These are phyloP conservation scores for Anadara kagoshimensis DNA, from an alignment of 1,140 invertebrate species.

Conservation along the genomic window DNA sequence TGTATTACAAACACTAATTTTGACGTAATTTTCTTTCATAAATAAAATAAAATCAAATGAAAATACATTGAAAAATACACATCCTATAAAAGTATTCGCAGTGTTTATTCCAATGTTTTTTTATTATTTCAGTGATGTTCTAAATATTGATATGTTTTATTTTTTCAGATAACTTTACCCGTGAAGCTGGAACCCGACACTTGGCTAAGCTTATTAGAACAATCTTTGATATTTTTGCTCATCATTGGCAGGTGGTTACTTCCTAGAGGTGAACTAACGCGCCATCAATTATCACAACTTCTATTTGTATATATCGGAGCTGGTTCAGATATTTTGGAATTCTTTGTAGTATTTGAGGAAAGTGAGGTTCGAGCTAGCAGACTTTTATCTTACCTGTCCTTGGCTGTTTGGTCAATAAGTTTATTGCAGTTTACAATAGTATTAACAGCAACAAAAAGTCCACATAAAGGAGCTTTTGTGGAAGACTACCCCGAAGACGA, in stretches of 20 bases:
- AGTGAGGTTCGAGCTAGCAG: slow-evolving; percentile 45
- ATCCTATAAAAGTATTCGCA: no score
- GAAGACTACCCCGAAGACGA: neutral
- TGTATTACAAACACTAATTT: no score
- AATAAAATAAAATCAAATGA: no score
- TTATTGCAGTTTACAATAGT: slow-evolving; percentile 80
- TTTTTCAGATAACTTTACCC: slow-evolving; percentile 44
- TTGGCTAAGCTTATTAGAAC: slow-evolving; percentile 90
- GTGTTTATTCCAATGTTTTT: no score
- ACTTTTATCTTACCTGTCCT: slow-evolving; percentile 45
- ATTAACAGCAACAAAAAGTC: slow-evolving; percentile 46
- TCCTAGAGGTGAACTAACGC: slow-evolving; percentile 89
- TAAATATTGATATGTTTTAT: no score
- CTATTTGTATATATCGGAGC: slow-evolving; percentile 84
- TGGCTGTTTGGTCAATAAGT: slow-evolving; percentile 81
- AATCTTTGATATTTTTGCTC: slow-evolving; percentile 86
- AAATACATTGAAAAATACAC: no score
- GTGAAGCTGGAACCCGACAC: slow-evolving; percentile 45
- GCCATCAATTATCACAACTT: slow-evolving; percentile 91
- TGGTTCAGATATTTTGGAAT: slow-evolving; percentile 94
- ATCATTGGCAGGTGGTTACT: slow-evolving; percentile 90
- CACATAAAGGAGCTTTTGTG: neutral
- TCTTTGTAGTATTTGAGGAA: slow-evolving; percentile 89
- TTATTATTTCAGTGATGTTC: no score
- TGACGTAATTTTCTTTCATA: no score